These are phyloP conservation scores for Fratercula arctica DNA, from an alignment of 2,797 vertebrate genomes.

Conservation along the genomic window DNA sequence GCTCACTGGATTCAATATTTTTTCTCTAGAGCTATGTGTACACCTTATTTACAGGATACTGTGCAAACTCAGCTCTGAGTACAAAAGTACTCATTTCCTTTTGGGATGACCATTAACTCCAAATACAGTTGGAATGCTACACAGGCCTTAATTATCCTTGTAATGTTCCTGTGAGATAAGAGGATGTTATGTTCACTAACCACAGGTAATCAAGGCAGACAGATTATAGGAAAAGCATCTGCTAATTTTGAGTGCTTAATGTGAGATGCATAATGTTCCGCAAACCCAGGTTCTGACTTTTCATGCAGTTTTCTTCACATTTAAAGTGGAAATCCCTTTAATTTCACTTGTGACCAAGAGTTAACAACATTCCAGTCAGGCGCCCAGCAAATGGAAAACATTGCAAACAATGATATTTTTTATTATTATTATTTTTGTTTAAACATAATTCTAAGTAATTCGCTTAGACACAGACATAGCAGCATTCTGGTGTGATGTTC, in stretches of 20 bases:
- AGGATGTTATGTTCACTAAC: neutral
- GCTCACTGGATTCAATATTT: neutral
- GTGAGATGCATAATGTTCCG: neutral
- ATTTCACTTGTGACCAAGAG: neutral
- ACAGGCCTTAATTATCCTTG: neutral
- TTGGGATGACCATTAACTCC: neutral
- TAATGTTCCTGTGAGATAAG: constrained; percentile 10
- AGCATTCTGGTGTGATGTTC: neutral
- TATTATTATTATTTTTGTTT: neutral
- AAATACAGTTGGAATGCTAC: neutral
- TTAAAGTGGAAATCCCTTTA: neutral
- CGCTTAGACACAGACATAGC: neutral
- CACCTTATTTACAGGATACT: neutral
- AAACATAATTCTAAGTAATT: neutral
- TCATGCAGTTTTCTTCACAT: neutral
- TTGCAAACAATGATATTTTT: neutral
- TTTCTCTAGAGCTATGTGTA: neutral
- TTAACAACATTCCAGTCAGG: neutral
- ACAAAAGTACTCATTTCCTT: neutral
- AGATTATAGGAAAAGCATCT: neutral
- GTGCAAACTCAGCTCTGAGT: neutral
- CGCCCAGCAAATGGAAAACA: neutral
- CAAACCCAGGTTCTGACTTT: neutral
- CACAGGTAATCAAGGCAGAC: neutral
- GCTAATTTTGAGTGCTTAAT: neutral